Evolutionary conservation across 1,140 invertebrate species (phyloP), one percentile per base, ranked within the genome.

Genomic region (Pararge aegeria): DNA sequence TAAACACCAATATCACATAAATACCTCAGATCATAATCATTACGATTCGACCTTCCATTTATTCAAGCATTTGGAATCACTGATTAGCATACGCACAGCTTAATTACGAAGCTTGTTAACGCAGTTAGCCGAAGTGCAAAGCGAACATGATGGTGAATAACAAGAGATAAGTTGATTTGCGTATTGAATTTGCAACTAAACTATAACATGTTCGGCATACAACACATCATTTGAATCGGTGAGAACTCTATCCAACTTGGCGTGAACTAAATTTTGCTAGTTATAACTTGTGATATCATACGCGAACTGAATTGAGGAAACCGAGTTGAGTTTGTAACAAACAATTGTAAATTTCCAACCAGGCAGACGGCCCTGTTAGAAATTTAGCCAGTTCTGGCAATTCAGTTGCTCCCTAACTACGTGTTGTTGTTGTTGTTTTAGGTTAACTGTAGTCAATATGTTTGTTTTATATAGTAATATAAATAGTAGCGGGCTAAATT

Each of bases 211-310:
- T 55, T 21, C n/a, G 29, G 38, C 38, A 34, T n/a, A 55, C 24
- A 44, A 44, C 12, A 19, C 34, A 5, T 29, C 27, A 34, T 46
- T n/a, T 30, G 19, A 19, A 20, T 46, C 42, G 19, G 42, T 19
- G 53, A 30, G 53, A 55, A 55, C 40, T 55, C 53, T 27, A 53
- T 54, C 16, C 29, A 55, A 55, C 53, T 55, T 55, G 16, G 19
- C 30, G 16, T 21, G 40, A 46, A 42, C 16, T 55, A 18, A 40
- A 30, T 53, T 18, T 7, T n/a, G 38, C 13, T n/a, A 30, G 42
- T 55, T 46, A 42, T 27, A n/a, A 46, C 1, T 55, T 46, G 27
- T 27, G 19, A 46, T 46, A 46, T 46, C 40, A 46, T 46, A 20
- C n/a, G 18, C 19, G 10, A 46, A 12, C 18, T 12, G 42, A 10